Evolutionary conservation across 2,113 vertebrate genomes (phyloP), one percentile per base, ranked within the genome.

Genomic region (Nasalis larvatus): DNA sequence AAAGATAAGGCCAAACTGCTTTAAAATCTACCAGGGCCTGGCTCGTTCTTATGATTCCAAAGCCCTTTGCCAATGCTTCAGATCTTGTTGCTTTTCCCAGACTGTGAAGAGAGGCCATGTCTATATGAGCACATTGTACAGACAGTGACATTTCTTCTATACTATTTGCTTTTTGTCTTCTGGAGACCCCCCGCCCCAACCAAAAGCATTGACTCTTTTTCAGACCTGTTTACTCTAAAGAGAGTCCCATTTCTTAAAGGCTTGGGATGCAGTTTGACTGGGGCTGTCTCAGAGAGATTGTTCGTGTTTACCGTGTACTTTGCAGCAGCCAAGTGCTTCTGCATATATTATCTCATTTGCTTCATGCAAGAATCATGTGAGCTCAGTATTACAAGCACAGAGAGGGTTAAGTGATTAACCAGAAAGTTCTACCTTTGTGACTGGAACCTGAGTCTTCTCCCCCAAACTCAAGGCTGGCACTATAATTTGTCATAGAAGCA

Each of bases 221-320:
- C 49, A 90, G 17, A 77, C 66, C n/a, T 25, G 30, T 88, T 45
- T 30, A 27, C 73, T 77, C 25, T 58, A 17, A 82, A 4, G 42
- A 68, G 20, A 49, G 1, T n/a, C 18, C 20, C 30, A 4, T 30
- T 37, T 30, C 30, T 3, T 4, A 35, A 37, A 30, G 58, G 2
- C 12, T 7, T 0, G n/a, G 54, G 30, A 35, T 10, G 0, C 30
- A 1, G 8, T 4, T 37, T 54, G 63, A 40, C 76, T n/a, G 7
- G 27, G n/a, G 60, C 56, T 37, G 20, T 47, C 42, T 8, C 5
- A 13, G 54, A 77, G 40, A 12, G 0, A 5, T 1, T 5, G 7
- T 42, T 25, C 0, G 0, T 1, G 5, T 63, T 47, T 81, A 14
- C 30, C 0, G 0, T 18, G n/a, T 3, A 12, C 17, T 32, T 30